Conservation (phyloP, 2,888 invertebrate species). For the Bugula neritina region DNA sequence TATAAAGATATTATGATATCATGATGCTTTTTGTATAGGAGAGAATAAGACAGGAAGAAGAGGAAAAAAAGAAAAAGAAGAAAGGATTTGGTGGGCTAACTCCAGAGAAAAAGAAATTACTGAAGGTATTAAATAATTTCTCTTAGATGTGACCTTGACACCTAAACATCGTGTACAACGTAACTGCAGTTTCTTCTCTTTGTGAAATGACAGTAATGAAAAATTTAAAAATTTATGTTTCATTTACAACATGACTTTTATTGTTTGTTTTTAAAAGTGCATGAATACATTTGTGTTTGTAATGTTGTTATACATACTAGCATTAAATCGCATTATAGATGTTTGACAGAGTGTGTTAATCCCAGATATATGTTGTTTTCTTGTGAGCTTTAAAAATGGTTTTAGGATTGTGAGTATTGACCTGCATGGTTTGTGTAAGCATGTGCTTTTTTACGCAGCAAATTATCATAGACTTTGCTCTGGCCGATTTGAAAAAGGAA, state of each 20-base stretch:
- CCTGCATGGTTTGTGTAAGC: neutral
- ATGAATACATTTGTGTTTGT: slow-evolving; percentile 11
- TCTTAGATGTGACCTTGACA: no score
- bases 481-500: slow-evolving; percentile 23
- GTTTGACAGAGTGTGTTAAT: no score
- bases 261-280: neutral
- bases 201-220: no score
- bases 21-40: slow-evolving; percentile 4
- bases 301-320: no score
- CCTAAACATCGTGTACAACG: no score
- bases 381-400: no score
- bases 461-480: slow-evolving; percentile 25
- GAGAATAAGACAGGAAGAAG: slow-evolving; percentile 14
- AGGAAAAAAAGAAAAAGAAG: slow-evolving; percentile 25
- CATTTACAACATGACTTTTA: neutral
- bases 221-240: neutral
- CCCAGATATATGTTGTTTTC: no score
- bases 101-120: slow-evolving; percentile 20
- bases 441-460: neutral
- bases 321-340: no score
- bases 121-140: slow-evolving; percentile 10
- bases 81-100: slow-evolving; percentile 25
- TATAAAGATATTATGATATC: no score
- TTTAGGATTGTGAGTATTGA: no score
- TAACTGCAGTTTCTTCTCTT: no score